Evolutionary conservation across 2,113 vertebrate genomes (phyloP), one percentile per base, ranked within the genome.

Genomic region (Irena cyanogastra): DNA sequence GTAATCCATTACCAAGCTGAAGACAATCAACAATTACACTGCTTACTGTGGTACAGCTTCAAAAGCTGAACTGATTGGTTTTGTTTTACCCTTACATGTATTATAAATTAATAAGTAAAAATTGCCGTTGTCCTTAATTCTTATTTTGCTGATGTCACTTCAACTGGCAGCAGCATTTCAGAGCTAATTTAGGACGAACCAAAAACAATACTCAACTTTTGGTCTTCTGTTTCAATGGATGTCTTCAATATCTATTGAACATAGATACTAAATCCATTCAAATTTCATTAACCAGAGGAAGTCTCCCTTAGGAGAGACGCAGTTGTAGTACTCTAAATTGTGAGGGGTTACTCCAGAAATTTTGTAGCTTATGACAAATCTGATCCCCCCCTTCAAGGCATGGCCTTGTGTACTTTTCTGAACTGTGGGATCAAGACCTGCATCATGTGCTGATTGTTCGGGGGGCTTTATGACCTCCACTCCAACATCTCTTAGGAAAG

Each of bases 311-410:
- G 11, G 31, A 81, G 22, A 61, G 12, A 65, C 63, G 4, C 6
- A 3, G 23, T 60, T 82, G 16, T 19, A 63, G 12, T 42, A 39
- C 30, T 85, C 10, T 17, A 68, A 26, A 70, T 33, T 22, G 47
- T 28, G 13, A 13, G 5, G 1, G 5, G 10, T 88, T 76, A 23
- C 68, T 79, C 19, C n/a, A 79, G 35, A 85, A 56, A 57, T 41
- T 52, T 1, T 1, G 0, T 53, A 60, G 8, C 3, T 44, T 64
- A 21, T 14, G 19, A 31, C 1, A 44, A 21, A 60, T 33, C 21
- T 8, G 2, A 28, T 23, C 35, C 61, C 42, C 18, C 10, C 23
- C 33, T 76, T 75, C 13, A 64, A 64, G 63, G 22, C 4, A 19
- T 21, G 35, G 11, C 12, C 7, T 28, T 0, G 0, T 28, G 7